phyloP scores from a whole-genome alignment of 2,888 invertebrate genomes.

The Caenorhabditis sp. region DNA sequence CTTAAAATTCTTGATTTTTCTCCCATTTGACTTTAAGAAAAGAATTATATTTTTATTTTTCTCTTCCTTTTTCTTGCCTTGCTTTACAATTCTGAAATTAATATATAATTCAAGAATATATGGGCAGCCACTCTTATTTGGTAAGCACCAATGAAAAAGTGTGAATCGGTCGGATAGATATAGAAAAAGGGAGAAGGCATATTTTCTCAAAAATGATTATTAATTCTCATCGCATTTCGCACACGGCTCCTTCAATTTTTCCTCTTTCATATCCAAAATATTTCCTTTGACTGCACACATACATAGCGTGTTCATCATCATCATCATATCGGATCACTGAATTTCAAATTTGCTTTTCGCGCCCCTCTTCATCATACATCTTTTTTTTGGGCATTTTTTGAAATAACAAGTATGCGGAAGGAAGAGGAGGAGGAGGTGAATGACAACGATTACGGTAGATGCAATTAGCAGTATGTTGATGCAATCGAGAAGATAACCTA shows the following conservation, averaged over 20 bases:
- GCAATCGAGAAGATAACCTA: neutral
- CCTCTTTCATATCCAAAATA: neutral
- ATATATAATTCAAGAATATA: constrained; percentile 36
- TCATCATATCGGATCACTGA: constrained; percentile 33
- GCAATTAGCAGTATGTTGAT: neutral
- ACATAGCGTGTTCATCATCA: constrained; percentile 29
- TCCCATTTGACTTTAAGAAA: neutral
- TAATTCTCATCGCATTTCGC: constrained; percentile 27
- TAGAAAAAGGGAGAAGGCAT: constrained; percentile 10
- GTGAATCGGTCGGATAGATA: neutral
- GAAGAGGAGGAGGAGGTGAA: neutral
- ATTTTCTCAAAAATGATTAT: constrained; percentile 27
- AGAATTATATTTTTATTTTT: neutral
- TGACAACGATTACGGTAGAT: no score
- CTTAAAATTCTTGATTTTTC: no score
- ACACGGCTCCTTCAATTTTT: constrained; percentile 9
- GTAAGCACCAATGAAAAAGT: constrained; percentile 7
- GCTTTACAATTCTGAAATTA: constrained; percentile 5
- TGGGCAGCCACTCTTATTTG: neutral
- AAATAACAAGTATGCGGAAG: neutral
- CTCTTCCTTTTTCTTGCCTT: neutral
- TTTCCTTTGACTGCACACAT: constrained; percentile 3
- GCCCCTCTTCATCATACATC: constrained; percentile 7
- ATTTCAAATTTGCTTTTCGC: constrained; percentile 38
- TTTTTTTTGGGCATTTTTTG: neutral